A percentile compares a stretch with the other conserved stretches of the same genome.
phyloP scores from a whole-genome alignment of 2,888 invertebrate genomes.

The Allygus modestus region DNA sequence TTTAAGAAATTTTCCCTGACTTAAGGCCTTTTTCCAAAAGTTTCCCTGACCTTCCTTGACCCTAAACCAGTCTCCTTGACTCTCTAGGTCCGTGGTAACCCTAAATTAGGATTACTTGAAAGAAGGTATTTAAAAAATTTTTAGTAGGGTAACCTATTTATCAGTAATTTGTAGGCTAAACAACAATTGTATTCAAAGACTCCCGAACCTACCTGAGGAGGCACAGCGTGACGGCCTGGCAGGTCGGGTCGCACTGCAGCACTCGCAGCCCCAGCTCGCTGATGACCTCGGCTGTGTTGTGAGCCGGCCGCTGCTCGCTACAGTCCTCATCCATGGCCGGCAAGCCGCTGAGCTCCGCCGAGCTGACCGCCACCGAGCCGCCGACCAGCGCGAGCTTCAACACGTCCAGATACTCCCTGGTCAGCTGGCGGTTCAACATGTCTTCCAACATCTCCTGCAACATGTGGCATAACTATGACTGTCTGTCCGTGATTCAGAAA shows the following conservation, averaged over 20 bases:
- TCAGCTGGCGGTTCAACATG: constrained; percentile 89
- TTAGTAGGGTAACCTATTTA: too few relatives aligned
- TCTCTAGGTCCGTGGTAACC: too few relatives aligned
- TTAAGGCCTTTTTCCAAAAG: too few relatives aligned
- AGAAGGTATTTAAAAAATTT: too few relatives aligned
- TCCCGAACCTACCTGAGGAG: constrained; percentile 76
- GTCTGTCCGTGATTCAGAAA: too few relatives aligned
- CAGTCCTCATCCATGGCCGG: constrained; percentile 68
- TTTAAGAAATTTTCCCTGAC: too few relatives aligned
- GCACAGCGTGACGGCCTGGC: constrained; percentile 81
- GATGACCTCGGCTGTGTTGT: constrained; percentile 78
- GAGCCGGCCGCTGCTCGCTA: constrained; percentile 53
- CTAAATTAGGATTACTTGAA: too few relatives aligned
- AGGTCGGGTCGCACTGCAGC: constrained; percentile 81
- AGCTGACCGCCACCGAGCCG: constrained; percentile 75
- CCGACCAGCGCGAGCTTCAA: constrained; percentile 87
- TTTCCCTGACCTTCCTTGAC: too few relatives aligned
- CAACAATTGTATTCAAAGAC: constrained; percentile 76
- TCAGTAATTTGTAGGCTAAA: too few relatives aligned
- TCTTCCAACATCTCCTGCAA: constrained; percentile 87
- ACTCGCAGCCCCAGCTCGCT: constrained; percentile 89
- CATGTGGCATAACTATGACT: constrained; percentile 64
- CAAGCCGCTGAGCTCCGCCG: constrained; percentile 61
- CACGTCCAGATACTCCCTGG: constrained; percentile 92
- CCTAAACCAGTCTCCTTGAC: too few relatives aligned